Evolutionary conservation across 2,797 vertebrate genomes (phyloP).

Genomic region (Poeciliopsis infans): DNA sequence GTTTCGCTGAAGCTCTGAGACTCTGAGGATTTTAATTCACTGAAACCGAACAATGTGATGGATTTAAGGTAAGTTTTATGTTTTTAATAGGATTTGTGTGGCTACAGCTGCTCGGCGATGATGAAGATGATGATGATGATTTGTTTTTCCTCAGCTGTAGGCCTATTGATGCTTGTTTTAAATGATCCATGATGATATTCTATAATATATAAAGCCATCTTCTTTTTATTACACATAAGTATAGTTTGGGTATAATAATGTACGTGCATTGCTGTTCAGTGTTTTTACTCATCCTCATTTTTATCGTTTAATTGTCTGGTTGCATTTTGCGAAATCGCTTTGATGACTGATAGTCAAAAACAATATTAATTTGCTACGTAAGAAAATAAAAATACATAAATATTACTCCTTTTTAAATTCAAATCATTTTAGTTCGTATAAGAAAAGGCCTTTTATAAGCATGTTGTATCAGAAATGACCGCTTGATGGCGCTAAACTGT

Average conservation of each 20-base stretch:
- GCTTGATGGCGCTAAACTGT: slow-evolving; percentile 25
- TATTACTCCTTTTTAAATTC: background rate
- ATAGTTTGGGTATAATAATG: background rate
- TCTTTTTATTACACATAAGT: background rate
- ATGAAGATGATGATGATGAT: background rate
- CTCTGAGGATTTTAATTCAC: background rate
- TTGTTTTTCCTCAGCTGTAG: background rate
- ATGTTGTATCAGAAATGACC: background rate
- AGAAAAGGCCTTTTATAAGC: background rate
- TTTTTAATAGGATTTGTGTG: background rate
- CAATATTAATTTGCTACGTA: background rate
- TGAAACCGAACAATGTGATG: background rate
- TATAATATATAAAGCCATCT: background rate
- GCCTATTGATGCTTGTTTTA: background rate
- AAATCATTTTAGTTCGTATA: background rate
- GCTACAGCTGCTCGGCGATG: too few species aligned
- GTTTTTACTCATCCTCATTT: background rate
- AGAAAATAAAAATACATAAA: background rate
- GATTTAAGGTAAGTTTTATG: slow-evolving; percentile 33
- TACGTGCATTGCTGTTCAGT: background rate
- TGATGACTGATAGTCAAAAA: background rate
- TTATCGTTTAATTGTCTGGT: background rate
- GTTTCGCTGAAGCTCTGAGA: fast-evolving
- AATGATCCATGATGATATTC: background rate
- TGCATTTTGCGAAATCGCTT: background rate